Conservation (phyloP, 2,113 vertebrate species). For the Bubo blakistoni region DNA sequence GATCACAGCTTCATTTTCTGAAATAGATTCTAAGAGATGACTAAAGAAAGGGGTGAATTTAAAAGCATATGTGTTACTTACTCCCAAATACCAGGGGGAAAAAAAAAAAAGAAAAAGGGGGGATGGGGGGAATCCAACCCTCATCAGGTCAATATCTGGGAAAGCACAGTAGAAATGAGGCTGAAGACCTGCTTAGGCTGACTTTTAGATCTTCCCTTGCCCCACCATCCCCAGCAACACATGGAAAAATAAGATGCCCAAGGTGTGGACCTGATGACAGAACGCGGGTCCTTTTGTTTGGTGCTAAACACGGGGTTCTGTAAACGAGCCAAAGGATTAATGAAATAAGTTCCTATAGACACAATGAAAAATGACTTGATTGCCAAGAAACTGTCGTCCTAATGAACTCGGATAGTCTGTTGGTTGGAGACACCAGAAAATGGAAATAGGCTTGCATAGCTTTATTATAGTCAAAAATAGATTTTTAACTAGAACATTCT, state of each 20-base stretch:
- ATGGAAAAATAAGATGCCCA: not conserved
- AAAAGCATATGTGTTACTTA: not conserved
- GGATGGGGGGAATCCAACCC: not conserved
- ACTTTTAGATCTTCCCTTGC: not conserved
- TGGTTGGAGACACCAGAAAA: conserved; percentile 41
- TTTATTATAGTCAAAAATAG: conserved; percentile 61
- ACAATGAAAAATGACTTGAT: not conserved
- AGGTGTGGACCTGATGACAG: not conserved
- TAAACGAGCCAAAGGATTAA: not conserved
- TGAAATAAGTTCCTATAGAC: conserved; percentile 21
- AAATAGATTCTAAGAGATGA: not conserved
- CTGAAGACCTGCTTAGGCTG: not conserved
- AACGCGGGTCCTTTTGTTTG: not conserved
- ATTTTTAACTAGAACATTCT: conserved; percentile 58
- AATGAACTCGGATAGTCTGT: conserved; percentile 14
- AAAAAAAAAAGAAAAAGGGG: rapidly evolving
- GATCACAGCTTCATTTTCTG: not conserved
- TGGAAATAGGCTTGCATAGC: conserved; percentile 32
- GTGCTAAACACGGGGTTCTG: not conserved
- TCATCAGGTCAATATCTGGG: not conserved
- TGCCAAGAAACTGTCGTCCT: conserved; percentile 34
- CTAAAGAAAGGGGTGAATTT: not conserved
- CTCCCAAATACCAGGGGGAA: not conserved
- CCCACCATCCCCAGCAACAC: not conserved
- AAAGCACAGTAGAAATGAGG: not conserved